Evolutionary conservation across 1,140 invertebrate genomes (phyloP).

Genomic region (Drosophila albomicans): DNA sequence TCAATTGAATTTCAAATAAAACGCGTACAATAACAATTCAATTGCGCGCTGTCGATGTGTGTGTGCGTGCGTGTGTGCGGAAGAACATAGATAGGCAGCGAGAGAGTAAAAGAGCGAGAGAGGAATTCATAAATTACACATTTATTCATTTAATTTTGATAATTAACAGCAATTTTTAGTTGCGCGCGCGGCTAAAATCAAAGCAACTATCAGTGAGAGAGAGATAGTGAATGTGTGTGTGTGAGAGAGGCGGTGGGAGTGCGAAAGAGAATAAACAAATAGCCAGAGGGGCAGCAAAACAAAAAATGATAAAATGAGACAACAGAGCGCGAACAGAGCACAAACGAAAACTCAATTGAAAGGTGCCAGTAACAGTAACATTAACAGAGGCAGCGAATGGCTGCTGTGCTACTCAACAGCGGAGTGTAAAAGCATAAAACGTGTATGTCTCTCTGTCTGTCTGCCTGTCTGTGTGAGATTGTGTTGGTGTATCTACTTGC

Average conservation of each 20-base stretch:
- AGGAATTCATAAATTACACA: slow-evolving; percentile 56
- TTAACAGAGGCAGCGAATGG: slow-evolving; percentile 25
- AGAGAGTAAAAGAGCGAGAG: slow-evolving; percentile 9
- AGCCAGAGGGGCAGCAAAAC: slow-evolving; percentile 50
- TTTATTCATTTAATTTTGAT: slow-evolving; percentile 57
- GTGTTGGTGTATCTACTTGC: not conserved
- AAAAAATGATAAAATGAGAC: slow-evolving; percentile 56
- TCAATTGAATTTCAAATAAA: slow-evolving; percentile 53
- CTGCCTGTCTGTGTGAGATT: slow-evolving; percentile 6
- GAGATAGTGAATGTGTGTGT: not conserved
- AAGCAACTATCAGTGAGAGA: slow-evolving; percentile 45
- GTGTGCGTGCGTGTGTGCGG: slow-evolving; percentile 23
- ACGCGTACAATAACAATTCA: slow-evolving; percentile 55
- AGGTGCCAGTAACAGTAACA: slow-evolving; percentile 24
- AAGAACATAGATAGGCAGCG: slow-evolving; percentile 8
- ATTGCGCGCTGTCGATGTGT: slow-evolving; percentile 8
- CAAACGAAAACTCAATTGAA: slow-evolving; percentile 31
- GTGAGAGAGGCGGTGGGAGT: slow-evolving; percentile 32
- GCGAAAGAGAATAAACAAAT: slow-evolving; percentile 57
- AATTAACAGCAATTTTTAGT: slow-evolving; percentile 74
- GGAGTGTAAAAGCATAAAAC: not conserved
- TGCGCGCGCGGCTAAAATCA: slow-evolving; percentile 79
- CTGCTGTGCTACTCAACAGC: slow-evolving; percentile 3
- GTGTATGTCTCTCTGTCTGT: slow-evolving; percentile 14
- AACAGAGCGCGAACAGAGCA: slow-evolving; percentile 57